A percentile compares a stretch with the other conserved stretches of the same genome.
These are phyloP conservation scores for Caenorhabditis macrosperma DNA, from an alignment of 2,888 invertebrate species.

Conservation along the genomic window DNA sequence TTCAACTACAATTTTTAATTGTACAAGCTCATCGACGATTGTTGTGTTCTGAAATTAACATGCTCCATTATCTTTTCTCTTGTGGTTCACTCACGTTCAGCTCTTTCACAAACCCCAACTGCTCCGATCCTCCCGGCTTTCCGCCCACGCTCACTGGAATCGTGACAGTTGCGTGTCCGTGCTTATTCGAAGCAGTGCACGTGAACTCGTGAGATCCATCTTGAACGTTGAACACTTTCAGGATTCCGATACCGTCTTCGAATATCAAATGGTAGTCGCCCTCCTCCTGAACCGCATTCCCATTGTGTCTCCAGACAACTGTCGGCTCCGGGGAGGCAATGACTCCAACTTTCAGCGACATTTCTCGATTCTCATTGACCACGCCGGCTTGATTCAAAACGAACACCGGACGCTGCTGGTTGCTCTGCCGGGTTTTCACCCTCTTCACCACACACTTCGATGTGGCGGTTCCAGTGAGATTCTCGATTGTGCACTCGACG, in stretches of 20 bases:
- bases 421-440: constrained; percentile 29
- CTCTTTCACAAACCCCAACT: constrained; percentile 39
- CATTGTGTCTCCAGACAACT: constrained; percentile 74
- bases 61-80: not conserved
- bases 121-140: too few relatives aligned
- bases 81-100: constrained; percentile 35
- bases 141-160: constrained; percentile 32
- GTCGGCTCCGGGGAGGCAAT: constrained; percentile 79
- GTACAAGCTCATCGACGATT: constrained; percentile 50
- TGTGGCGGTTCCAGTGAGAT: constrained; percentile 35
- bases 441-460: constrained; percentile 50
- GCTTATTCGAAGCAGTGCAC: constrained; percentile 52
- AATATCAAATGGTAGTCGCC: constrained; percentile 45
- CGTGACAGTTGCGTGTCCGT: constrained; percentile 39
- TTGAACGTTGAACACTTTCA: constrained; percentile 42
- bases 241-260: constrained; percentile 69
- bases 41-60: constrained; percentile 34
- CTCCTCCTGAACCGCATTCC: constrained; percentile 58
- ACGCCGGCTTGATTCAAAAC: constrained; percentile 54
- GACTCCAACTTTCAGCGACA: constrained; percentile 75
- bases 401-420: constrained; percentile 62
- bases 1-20: constrained; percentile 57
- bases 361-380: constrained; percentile 37
- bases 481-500: constrained; percentile 54
- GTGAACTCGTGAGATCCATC: constrained; percentile 49